Evolutionary conservation across 2,888 invertebrate genomes (phyloP).

Genomic region (Drosophila buzzatii): DNA sequence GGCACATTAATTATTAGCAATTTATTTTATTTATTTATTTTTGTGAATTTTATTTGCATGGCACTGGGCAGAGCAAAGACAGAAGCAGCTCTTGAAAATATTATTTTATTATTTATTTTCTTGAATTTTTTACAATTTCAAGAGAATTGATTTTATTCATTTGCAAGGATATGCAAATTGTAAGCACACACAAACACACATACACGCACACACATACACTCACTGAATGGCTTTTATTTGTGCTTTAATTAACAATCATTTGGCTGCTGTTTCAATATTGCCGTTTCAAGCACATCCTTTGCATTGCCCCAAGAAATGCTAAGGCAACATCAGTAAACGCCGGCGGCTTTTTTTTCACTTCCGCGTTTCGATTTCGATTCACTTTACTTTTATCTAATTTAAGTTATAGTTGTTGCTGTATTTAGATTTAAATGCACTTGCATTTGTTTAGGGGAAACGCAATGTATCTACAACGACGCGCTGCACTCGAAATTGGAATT

Average conservation of each 20-base stretch:
- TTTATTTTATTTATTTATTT: slow-evolving; percentile 2
- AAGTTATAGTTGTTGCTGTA: not conserved
- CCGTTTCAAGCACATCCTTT: slow-evolving; percentile 50
- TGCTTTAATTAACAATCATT: slow-evolving; percentile 32
- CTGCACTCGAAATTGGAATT: slow-evolving; percentile 37
- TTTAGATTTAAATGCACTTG: not conserved
- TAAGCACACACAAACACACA: slow-evolving; percentile 16
- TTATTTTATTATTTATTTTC: slow-evolving; percentile 11
- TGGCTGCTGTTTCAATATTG: slow-evolving; percentile 21
- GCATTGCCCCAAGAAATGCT: slow-evolving; percentile 3
- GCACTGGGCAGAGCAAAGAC: slow-evolving; percentile 45
- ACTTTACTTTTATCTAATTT: not conserved
- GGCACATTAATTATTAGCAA: slow-evolving; percentile 62
- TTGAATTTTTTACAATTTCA: slow-evolving; percentile 26
- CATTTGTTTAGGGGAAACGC: slow-evolving; percentile 3
- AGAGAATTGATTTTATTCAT: slow-evolving; percentile 46
- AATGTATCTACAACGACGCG: slow-evolving; percentile 14
- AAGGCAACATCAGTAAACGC: slow-evolving; percentile 40
- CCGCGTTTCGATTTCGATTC: slow-evolving; percentile 49
- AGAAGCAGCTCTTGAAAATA: slow-evolving; percentile 2
- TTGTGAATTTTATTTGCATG: slow-evolving; percentile 53
- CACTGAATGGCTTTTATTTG: slow-evolving; percentile 25
- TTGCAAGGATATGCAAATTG: slow-evolving; percentile 77
- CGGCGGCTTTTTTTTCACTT: slow-evolving; percentile 74
- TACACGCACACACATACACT: not conserved